Evolutionary conservation across 1,140 invertebrate genomes (phyloP).

Genomic region (Chrysoperla carnea): DNA sequence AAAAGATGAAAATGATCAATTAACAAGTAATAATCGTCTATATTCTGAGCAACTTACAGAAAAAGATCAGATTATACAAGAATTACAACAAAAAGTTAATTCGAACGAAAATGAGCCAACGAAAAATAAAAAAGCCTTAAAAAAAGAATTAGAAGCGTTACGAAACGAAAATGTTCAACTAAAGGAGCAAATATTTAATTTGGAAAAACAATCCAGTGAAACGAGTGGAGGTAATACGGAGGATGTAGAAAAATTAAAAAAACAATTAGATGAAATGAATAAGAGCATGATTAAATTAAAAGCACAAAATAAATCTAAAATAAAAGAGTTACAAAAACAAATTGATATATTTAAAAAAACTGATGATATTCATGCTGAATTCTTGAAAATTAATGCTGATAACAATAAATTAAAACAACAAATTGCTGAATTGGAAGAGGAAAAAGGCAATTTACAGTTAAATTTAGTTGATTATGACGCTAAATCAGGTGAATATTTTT

Average conservation of each 20-base stretch:
- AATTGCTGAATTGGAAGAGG: constrained; percentile 71
- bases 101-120: constrained; percentile 12
- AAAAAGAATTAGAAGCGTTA: constrained; percentile 14
- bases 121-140: constrained; percentile 21
- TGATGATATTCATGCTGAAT: constrained; percentile 46
- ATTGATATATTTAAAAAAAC: constrained; percentile 57
- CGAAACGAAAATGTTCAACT: constrained; percentile 21
- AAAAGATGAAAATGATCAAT: constrained; percentile 8
- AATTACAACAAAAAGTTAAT: constrained; percentile 9
- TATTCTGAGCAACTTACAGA: too few relatives aligned
- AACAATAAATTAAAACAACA: constrained; percentile 50
- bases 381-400: constrained; percentile 36
- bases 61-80: background rate
- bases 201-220: background rate
- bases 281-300: constrained; percentile 74
- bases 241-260: constrained; percentile 37
- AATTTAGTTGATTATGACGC: constrained; percentile 67
- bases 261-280: constrained; percentile 54
- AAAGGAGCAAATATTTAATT: constrained; percentile 12
- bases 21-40: constrained; percentile 2
- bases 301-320: constrained; percentile 56
- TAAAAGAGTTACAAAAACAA: constrained; percentile 70
- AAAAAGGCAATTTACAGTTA: constrained; percentile 75
- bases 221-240: constrained; percentile 6
- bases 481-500: constrained; percentile 40